Percentiles rank a stretch among this genome's conserved stretches.
Evolutionary conservation across 2,797 vertebrate genomes (phyloP).

Genomic region (Thripadectes ignobilis): DNA sequence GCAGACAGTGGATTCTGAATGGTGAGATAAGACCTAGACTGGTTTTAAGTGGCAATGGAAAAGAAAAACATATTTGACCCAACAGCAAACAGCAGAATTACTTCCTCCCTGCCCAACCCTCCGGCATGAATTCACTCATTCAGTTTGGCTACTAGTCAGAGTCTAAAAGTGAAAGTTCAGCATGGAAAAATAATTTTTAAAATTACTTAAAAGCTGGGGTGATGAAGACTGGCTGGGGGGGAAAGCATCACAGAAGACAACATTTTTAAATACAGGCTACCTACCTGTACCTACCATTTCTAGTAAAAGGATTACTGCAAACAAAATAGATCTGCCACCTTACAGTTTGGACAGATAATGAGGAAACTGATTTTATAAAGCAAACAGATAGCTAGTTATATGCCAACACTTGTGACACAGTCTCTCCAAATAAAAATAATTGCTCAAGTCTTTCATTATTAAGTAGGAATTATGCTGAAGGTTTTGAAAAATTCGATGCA

Average conservation of each 20-base stretch:
- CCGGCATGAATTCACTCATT: not conserved
- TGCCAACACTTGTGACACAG: not conserved
- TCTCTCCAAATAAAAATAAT: not conserved
- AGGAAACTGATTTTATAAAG: not conserved
- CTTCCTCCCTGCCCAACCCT: not conserved
- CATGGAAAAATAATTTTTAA: not conserved
- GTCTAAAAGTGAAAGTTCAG: not conserved
- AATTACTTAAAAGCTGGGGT: not conserved
- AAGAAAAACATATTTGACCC: not conserved
- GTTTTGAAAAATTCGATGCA: not conserved
- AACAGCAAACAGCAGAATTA: not conserved
- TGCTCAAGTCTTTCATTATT: not conserved
- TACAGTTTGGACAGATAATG: not conserved
- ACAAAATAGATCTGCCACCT: not conserved
- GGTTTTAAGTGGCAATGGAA: not conserved
- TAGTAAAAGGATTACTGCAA: not conserved
- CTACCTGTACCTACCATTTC: not conserved
- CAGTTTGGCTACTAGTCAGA: not conserved
- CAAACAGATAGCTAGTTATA: not conserved
- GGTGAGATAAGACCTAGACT: not conserved
- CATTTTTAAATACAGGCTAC: not conserved
- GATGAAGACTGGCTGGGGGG: not conserved
- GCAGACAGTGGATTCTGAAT: not conserved
- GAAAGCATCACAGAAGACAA: not conserved
- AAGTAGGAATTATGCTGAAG: not conserved